These are phyloP conservation scores for Zapornia atra DNA, from an alignment of 2,113 vertebrate genomes.

Conservation along the genomic window DNA sequence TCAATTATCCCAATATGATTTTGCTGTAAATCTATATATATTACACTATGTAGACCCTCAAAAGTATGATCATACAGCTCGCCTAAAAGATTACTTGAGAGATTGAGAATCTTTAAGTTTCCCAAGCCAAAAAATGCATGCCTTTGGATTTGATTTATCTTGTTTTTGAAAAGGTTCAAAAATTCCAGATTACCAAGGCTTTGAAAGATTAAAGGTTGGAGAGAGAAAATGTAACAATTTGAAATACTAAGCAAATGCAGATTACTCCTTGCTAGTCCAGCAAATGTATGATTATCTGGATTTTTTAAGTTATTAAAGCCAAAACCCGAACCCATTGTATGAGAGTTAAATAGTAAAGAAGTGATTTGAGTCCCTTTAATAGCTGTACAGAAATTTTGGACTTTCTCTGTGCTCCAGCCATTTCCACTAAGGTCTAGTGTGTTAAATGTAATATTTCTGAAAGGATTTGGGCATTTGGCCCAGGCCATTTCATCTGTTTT, in stretches of 20 bases:
- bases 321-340: slow-evolving; percentile 78
- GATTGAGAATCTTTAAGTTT: slow-evolving; percentile 77
- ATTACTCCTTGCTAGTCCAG: slow-evolving; percentile 75
- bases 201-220: slow-evolving; percentile 75
- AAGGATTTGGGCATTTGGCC: slow-evolving; percentile 83
- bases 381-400: slow-evolving; percentile 67
- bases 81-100: slow-evolving; percentile 86
- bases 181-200: slow-evolving; percentile 55
- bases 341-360: slow-evolving; percentile 50
- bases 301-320: slow-evolving; percentile 77
- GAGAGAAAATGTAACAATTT: slow-evolving; percentile 72
- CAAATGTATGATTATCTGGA: slow-evolving; percentile 82
- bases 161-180: slow-evolving; percentile 81
- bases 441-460: slow-evolving; percentile 75
- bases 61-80: slow-evolving; percentile 80
- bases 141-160: slow-evolving; percentile 79
- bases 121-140: slow-evolving; percentile 81
- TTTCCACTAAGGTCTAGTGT: slow-evolving; percentile 73
- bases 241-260: slow-evolving; percentile 78
- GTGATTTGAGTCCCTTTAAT: slow-evolving; percentile 77
- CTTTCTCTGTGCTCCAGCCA: slow-evolving; percentile 44
- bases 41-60: slow-evolving; percentile 65
- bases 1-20: slow-evolving; percentile 85
- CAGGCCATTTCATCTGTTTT: slow-evolving; percentile 23
- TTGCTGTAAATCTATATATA: slow-evolving; percentile 79